Conservation (phyloP, 2,888 invertebrate genomes). For the Dasypolia templi region DNA sequence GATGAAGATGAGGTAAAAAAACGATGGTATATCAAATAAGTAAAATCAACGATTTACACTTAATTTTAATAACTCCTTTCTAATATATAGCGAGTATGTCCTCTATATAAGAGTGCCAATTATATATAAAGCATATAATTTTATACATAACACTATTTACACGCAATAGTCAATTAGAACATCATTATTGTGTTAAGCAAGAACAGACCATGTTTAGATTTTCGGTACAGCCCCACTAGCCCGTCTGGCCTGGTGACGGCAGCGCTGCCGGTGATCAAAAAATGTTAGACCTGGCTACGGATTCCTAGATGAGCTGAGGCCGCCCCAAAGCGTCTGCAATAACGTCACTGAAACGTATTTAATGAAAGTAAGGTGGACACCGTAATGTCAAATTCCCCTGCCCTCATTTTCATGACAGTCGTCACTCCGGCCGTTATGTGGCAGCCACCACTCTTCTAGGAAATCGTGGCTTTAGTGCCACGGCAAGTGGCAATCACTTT, state of each 20-base stretch:
- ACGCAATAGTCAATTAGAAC: slow-evolving; percentile 36
- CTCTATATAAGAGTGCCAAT: slow-evolving; percentile 52
- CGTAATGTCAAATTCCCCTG: no score
- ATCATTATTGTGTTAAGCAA: slow-evolving; percentile 9
- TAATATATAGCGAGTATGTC: slow-evolving; percentile 29
- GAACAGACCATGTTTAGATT: slow-evolving; percentile 5
- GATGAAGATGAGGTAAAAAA: background rate
- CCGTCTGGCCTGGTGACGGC: background rate
- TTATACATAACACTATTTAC: slow-evolving; percentile 49
- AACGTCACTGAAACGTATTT: no score
- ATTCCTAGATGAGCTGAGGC: background rate
- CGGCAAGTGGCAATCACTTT: no score
- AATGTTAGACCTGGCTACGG: background rate
- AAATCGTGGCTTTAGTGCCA: no score
- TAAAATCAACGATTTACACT: slow-evolving; percentile 22
- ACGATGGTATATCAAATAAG: slow-evolving; percentile 30
- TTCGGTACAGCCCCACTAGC: background rate
- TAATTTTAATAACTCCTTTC: slow-evolving; percentile 35
- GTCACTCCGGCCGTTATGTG: no score
- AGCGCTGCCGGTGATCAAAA: background rate
- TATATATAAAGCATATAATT: slow-evolving; percentile 46
- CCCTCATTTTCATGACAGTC: no score
- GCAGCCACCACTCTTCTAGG: no score
- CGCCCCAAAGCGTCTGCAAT: background rate
- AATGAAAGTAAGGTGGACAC: no score